phyloP scores from a whole-genome alignment of 1,140 invertebrate species.

The Achatina immaculata region DNA sequence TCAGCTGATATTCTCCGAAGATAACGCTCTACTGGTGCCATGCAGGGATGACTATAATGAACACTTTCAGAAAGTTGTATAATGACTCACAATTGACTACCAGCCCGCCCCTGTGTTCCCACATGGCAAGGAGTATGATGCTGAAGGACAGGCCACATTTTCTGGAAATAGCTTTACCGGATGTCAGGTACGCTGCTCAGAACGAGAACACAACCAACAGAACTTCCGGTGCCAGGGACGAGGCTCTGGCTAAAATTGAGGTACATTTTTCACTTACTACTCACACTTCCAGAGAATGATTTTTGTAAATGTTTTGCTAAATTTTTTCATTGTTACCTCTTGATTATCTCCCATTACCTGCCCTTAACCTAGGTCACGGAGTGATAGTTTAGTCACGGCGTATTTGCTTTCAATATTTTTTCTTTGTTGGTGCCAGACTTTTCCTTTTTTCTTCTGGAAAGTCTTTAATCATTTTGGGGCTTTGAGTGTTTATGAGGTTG shows the following conservation, averaged over 20 bases:
- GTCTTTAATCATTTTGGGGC: too few relatives aligned
- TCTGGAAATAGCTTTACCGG: not conserved
- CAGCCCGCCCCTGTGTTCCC: not conserved
- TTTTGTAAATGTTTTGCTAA: too few relatives aligned
- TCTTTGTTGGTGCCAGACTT: too few relatives aligned
- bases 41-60: not conserved
- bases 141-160: not conserved
- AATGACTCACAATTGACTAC: not conserved
- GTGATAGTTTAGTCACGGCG: too few relatives aligned
- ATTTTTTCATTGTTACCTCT: too few relatives aligned
- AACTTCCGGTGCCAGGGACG: not conserved
- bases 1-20: not conserved
- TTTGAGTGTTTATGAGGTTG: too few relatives aligned
- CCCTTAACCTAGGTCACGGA: too few relatives aligned
- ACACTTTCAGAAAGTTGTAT: not conserved
- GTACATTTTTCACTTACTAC: too few relatives aligned
- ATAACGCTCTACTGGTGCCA: not conserved
- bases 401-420: too few relatives aligned
- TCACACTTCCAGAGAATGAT: too few relatives aligned
- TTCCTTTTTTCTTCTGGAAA: too few relatives aligned
- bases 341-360: too few relatives aligned
- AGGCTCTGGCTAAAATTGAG: not conserved
- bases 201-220: not conserved
- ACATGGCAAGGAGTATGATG: not conserved
- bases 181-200: not conserved